Conservation (phyloP, 1,140 invertebrate genomes). For the Caenorhabditis tropicalis region DNA sequence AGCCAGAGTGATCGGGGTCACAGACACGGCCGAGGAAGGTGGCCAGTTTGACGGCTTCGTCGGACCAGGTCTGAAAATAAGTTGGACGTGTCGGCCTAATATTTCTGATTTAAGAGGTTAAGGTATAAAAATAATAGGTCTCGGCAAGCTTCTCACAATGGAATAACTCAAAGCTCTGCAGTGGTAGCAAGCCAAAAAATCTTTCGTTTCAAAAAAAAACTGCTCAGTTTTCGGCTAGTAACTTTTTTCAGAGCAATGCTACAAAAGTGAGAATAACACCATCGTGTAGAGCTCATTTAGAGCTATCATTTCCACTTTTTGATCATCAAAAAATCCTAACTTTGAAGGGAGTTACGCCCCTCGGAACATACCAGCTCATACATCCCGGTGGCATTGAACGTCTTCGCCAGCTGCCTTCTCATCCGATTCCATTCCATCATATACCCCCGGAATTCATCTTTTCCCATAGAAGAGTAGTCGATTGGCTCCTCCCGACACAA, state of each 20-base stretch:
- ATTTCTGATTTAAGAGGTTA: no score
- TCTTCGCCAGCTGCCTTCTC: background rate
- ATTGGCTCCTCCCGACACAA: background rate
- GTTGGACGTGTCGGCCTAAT: no score
- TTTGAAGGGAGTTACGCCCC: background rate
- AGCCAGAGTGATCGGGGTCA: background rate
- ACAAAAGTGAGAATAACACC: no score
- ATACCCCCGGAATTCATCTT: background rate
- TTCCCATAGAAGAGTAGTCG: background rate
- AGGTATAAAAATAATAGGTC: no score
- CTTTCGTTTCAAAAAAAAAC: no score
- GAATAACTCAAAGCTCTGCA: no score
- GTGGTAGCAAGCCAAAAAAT: no score
- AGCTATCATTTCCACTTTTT: no score
- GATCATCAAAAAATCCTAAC: background rate
- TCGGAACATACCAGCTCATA: background rate
- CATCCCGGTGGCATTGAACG: background rate
- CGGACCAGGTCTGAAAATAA: background rate
- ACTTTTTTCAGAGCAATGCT: no score
- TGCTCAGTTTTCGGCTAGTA: no score
- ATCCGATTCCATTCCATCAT: background rate
- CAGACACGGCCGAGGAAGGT: background rate
- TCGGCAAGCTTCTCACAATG: no score
- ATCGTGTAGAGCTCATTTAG: no score
- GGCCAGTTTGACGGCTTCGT: background rate